Base-by-base conservation (phyloP, 2,888 invertebrate genomes). In the Napeogenes sylphis region DNA sequence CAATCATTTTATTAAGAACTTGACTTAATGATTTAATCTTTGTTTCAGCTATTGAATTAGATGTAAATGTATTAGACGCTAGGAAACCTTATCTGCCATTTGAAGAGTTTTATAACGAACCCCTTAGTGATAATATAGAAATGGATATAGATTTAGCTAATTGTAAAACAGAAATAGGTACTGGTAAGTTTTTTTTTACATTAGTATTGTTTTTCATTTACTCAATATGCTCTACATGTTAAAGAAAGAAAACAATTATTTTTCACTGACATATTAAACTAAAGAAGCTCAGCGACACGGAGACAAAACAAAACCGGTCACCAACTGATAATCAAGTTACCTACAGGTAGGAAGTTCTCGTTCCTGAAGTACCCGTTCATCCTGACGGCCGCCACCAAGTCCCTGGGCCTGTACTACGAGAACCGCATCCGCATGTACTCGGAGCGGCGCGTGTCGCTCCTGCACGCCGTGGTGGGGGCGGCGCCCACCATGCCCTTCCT, bases 371-470 rank as follows among this genome's bases (percentile, higher is more conserved):
- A 97, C 79, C 95, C 97, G 55, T 98, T 98, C 85, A 95, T 98
- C 70, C 87, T 98, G 68, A 97, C 97, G 42, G 96, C 97, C 12
- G 96, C 97, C 10, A 97, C 97, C 6, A 98, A 98, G 89, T 96
- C 96, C 3, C 92, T 97, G 71, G 97, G 97, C 0, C 90, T 98
- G 68, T 98, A 97, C 88, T 98, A 96, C 81, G 98, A 98, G 87
- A 98, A 97, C 85, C 93, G 98, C 62, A 97, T 98, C 83, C 93
- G 97, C 61, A 98, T 98, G 98, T 96, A 96, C 84, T 96, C 96
- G 67, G 98, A 98, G 86, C 91, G 98, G 57, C 92, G 98, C 70
- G 94, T 96, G 78, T 97, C 97, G 75, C 91, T 97, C 73, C 91
- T 97, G 71, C 95, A 97, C 76, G 95, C 95, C 21, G 93, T 96